phyloP scores from a whole-genome alignment of 2,797 vertebrate genomes.

The Brachyalestes nurse region DNA sequence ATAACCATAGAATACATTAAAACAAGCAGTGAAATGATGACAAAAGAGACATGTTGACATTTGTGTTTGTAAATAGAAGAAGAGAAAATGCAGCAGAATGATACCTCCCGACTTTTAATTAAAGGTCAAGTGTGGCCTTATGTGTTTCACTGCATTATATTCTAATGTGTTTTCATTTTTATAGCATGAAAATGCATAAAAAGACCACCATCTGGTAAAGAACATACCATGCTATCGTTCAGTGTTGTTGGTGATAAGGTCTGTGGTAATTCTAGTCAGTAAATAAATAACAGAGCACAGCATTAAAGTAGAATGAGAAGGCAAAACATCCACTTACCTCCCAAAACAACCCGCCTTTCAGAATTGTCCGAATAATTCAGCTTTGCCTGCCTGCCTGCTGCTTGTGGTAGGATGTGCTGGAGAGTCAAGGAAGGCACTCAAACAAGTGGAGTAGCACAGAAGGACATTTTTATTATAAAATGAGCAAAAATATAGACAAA shows the following conservation, averaged over 20 bases:
- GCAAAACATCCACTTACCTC: conserved; percentile 1
- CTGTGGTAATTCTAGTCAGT: not conserved
- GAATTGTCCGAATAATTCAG: not conserved
- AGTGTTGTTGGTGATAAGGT: not conserved
- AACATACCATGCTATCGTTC: not conserved
- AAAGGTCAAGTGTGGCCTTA: not conserved
- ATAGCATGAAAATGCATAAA: not conserved
- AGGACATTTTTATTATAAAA: not conserved
- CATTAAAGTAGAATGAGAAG: not conserved
- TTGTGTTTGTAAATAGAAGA: too few species aligned
- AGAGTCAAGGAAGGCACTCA: not conserved
- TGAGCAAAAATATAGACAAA: not conserved
- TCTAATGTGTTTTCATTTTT: too few species aligned
- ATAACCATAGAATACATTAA: too few species aligned
- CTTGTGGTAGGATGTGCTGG: not conserved
- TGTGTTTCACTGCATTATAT: too few species aligned
- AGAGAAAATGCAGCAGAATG: too few species aligned
- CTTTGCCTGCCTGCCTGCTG: not conserved
- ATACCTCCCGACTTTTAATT: too few species aligned
- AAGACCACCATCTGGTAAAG: not conserved
- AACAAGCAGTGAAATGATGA: too few species aligned
- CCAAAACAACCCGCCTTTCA: not conserved
- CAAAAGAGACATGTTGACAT: not conserved
- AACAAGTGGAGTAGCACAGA: not conserved
- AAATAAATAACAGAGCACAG: not conserved